A percentile compares a stretch with the other conserved stretches of the same genome.
Evolutionary conservation across 1,140 invertebrate genomes (phyloP).

Genomic region (Drosophila nasuta): DNA sequence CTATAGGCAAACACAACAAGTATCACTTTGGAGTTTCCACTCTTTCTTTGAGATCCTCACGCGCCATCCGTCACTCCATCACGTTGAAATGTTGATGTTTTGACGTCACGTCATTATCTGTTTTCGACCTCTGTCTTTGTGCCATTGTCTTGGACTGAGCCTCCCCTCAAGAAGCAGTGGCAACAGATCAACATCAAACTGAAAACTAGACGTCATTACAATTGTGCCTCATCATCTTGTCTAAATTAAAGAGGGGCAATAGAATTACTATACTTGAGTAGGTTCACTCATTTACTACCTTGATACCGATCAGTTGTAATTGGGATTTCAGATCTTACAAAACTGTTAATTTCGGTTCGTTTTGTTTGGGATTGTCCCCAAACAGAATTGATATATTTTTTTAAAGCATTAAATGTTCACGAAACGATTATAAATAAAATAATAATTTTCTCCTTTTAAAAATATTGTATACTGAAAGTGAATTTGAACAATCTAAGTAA

Average conservation of each 20-base stretch:
- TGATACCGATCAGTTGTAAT: constrained; percentile 59
- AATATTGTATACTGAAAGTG: no score
- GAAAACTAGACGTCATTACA: constrained; percentile 34
- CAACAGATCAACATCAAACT: constrained; percentile 23
- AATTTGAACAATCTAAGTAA: no score
- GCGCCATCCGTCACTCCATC: constrained; percentile 69
- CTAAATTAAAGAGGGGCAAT: constrained; percentile 9
- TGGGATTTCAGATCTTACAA: constrained; percentile 30
- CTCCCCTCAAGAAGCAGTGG: not conserved
- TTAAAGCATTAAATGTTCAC: not conserved
- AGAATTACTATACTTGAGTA: constrained; percentile 28
- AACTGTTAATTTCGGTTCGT: constrained; percentile 21
- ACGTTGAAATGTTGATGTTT: constrained; percentile 72
- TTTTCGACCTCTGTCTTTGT: constrained; percentile 33
- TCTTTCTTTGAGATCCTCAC: constrained; percentile 62
- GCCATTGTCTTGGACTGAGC: constrained; percentile 6
- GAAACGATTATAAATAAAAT: no score
- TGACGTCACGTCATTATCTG: constrained; percentile 79
- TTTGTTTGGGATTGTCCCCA: constrained; percentile 41
- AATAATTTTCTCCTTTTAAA: no score
- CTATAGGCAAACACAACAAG: constrained; percentile 49
- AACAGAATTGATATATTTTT: not conserved
- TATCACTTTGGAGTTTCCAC: constrained; percentile 33
- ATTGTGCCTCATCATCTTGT: constrained; percentile 68
- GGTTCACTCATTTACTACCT: constrained; percentile 12